phyloP scores from a whole-genome alignment of 2,113 vertebrate genomes.

The Lasiurus cinereus region DNA sequence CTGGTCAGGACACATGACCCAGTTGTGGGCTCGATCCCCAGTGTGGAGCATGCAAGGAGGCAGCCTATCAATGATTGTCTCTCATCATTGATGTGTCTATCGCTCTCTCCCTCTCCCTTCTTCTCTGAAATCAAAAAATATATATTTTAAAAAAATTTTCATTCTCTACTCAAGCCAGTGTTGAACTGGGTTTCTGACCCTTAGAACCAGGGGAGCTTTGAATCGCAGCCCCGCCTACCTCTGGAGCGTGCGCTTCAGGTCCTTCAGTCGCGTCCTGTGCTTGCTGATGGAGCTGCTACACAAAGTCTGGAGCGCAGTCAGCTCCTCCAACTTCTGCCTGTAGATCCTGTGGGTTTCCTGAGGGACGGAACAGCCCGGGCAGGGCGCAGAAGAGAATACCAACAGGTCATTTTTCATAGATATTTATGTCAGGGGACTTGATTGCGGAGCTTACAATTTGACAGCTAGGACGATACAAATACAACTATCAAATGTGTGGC shows the following conservation, averaged over 20 bases:
- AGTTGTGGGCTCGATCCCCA: too few species aligned
- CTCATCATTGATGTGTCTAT: too few species aligned
- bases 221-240: conserved; percentile 83
- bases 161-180: neutral
- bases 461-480: neutral
- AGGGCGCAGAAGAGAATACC: rapidly evolving
- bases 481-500: neutral
- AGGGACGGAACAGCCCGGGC: neutral
- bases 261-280: conserved; percentile 93
- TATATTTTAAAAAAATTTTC: neutral
- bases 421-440: neutral
- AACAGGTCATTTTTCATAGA: neutral
- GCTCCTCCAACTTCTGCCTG: conserved; percentile 95
- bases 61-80: too few species aligned
- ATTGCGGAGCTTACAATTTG: neutral
- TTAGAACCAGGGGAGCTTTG: neutral
- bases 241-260: conserved; percentile 89
- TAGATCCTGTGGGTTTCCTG: conserved; percentile 98
- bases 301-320: conserved; percentile 91
- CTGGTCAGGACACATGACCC: too few species aligned
- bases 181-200: neutral
- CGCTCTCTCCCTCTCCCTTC: too few species aligned
- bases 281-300: conserved; percentile 93
- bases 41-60: too few species aligned
- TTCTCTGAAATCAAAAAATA: too few species aligned